These are phyloP conservation scores for Tenthredo mesomela DNA, from an alignment of 2,888 invertebrate species.

Conservation along the genomic window DNA sequence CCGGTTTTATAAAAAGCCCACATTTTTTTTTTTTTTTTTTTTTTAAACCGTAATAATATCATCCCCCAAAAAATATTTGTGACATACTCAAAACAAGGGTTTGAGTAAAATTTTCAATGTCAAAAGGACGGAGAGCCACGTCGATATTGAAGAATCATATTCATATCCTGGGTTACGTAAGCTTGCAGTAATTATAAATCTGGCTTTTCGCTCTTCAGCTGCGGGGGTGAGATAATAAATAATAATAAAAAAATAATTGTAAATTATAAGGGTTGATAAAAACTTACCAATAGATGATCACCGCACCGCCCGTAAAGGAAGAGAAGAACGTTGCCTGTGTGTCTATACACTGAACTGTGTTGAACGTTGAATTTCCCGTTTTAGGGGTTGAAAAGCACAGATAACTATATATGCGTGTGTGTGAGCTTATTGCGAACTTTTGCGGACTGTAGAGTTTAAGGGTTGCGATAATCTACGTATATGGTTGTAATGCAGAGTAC, in stretches of 20 bases:
- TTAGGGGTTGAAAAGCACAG: background rate
- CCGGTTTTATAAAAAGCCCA: background rate
- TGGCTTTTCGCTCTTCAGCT: no score
- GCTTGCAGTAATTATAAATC: background rate
- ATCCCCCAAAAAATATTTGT: background rate
- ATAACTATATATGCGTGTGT: no score
- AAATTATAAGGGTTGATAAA: background rate
- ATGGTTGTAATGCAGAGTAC: background rate
- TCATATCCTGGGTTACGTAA: background rate
- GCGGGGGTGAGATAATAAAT: background rate
- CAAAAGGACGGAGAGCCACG: background rate
- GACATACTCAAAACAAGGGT: background rate
- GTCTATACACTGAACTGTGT: background rate
- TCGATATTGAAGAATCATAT: background rate
- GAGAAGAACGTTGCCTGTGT: background rate
- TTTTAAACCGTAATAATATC: no score
- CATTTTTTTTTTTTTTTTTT: no score
- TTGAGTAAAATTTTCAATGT: background rate
- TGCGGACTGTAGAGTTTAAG: background rate
- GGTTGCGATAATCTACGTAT: background rate
- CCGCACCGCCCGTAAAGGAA: background rate
- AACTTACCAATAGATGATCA: slow-evolving; percentile 27
- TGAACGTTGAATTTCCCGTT: background rate
- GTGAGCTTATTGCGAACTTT: background rate
- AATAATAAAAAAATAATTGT: no score